phyloP scores from a whole-genome alignment of 2,113 vertebrate genomes.

The Pterophyllum scalare region DNA sequence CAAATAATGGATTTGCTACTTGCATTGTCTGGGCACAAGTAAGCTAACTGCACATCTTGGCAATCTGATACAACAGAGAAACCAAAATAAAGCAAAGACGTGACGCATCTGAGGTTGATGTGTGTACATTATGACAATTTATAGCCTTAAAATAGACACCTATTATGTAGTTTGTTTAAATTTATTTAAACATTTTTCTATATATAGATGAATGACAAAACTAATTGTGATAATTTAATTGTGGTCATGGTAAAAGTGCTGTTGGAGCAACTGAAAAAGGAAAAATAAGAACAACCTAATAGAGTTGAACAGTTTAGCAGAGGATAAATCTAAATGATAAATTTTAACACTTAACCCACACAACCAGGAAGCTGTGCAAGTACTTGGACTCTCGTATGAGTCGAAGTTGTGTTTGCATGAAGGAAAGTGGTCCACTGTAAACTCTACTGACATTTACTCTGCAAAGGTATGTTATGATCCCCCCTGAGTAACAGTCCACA shows the following conservation, averaged over 20 bases:
- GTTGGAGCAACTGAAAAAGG: not conserved
- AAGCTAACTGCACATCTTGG: not conserved
- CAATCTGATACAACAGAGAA: not conserved
- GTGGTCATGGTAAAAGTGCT: not conserved
- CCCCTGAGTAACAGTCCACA: not conserved
- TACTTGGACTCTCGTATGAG: not conserved
- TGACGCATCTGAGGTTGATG: not conserved
- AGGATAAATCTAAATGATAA: not conserved
- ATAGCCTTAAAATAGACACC: not conserved
- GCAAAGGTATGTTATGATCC: not conserved
- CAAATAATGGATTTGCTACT: constrained; percentile 17
- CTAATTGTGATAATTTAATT: not conserved
- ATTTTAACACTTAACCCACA: not conserved
- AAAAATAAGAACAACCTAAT: not conserved
- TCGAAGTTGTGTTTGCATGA: not conserved
- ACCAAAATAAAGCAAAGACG: not conserved
- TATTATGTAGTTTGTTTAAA: not conserved
- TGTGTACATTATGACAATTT: not conserved
- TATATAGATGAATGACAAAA: not conserved
- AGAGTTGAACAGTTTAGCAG: not conserved
- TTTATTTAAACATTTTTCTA: not conserved
- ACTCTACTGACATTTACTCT: not conserved
- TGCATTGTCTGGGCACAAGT: constrained; percentile 11
- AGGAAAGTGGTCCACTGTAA: not conserved
- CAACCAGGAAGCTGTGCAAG: not conserved